phyloP scores from a whole-genome alignment of 2,113 vertebrate species.

The Burhinus bistriatus region DNA sequence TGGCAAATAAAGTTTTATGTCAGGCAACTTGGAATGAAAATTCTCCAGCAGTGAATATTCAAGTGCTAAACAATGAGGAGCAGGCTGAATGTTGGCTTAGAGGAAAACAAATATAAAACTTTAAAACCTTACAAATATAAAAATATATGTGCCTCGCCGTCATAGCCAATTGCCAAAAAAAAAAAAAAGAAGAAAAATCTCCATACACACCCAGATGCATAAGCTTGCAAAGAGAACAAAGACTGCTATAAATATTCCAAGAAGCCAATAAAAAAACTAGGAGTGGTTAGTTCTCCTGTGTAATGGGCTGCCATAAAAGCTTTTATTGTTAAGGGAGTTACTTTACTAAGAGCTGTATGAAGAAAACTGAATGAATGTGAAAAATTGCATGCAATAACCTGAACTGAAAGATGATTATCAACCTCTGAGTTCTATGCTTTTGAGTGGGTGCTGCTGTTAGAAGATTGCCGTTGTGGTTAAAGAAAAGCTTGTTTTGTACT shows the following conservation, averaged over 20 bases:
- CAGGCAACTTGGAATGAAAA: background rate
- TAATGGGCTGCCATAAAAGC: conserved; percentile 81
- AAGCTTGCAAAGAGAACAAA: conserved; percentile 78
- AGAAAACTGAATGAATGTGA: conserved; percentile 81
- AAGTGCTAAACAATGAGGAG: conserved; percentile 2
- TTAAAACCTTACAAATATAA: conserved; percentile 26
- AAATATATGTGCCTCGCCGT: background rate
- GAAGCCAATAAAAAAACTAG: conserved; percentile 78
- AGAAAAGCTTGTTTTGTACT: conserved; percentile 79
- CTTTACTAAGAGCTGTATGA: conserved; percentile 79
- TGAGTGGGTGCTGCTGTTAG: conserved; percentile 76
- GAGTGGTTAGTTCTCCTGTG: conserved; percentile 75
- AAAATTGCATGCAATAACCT: conserved; percentile 82
- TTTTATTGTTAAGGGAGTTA: conserved; percentile 83
- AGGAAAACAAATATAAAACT: conserved; percentile 13
- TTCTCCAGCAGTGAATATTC: background rate
- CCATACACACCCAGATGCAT: conserved; percentile 57
- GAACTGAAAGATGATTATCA: conserved; percentile 82
- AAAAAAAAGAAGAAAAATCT: background rate
- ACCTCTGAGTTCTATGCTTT: conserved; percentile 75
- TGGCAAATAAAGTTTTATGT: conserved; percentile 31
- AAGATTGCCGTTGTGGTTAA: conserved; percentile 76
- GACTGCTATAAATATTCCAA: conserved; percentile 80
- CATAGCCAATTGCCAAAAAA: background rate
- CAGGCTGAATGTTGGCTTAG: background rate